These are phyloP conservation scores for Raja brachyura DNA, from an alignment of 2,113 vertebrate genomes.

Conservation along the genomic window DNA sequence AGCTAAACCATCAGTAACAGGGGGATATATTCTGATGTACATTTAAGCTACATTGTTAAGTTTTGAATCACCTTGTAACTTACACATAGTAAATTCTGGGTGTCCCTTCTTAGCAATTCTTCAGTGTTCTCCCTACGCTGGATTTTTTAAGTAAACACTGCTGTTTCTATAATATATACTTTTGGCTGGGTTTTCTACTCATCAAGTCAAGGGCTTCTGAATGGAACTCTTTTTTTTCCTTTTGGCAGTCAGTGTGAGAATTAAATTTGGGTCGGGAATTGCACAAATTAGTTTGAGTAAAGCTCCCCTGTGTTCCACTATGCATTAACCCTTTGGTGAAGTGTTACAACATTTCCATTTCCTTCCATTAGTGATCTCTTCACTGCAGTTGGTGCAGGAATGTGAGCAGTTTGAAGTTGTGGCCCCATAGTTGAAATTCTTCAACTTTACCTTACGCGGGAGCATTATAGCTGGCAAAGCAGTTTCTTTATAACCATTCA, in stretches of 20 bases:
- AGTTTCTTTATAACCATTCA: background rate
- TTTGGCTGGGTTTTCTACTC: background rate
- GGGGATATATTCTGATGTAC: background rate
- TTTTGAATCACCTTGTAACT: slow-evolving; percentile 7
- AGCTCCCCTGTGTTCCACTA: background rate
- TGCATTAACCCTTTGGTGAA: background rate
- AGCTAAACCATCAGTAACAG: background rate
- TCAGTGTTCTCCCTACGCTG: background rate
- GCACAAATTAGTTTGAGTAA: slow-evolving; percentile 8
- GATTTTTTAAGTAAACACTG: slow-evolving; percentile 4
- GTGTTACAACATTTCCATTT: background rate
- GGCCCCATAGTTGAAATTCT: background rate
- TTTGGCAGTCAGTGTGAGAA: slow-evolving; percentile 29
- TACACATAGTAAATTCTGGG: background rate
- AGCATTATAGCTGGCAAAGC: background rate
- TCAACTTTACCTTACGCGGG: background rate
- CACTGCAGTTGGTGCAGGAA: background rate
- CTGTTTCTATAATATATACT: slow-evolving; percentile 24
- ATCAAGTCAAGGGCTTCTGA: slow-evolving; percentile 12
- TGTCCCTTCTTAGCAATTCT: slow-evolving; percentile 1
- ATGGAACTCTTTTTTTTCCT: slow-evolving; percentile 24
- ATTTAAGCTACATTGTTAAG: background rate
- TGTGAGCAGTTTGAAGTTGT: background rate
- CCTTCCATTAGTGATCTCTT: background rate
- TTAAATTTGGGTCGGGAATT: background rate